phyloP scores from a whole-genome alignment of 2,113 vertebrate species.

The Peucedramus taeniatus region DNA sequence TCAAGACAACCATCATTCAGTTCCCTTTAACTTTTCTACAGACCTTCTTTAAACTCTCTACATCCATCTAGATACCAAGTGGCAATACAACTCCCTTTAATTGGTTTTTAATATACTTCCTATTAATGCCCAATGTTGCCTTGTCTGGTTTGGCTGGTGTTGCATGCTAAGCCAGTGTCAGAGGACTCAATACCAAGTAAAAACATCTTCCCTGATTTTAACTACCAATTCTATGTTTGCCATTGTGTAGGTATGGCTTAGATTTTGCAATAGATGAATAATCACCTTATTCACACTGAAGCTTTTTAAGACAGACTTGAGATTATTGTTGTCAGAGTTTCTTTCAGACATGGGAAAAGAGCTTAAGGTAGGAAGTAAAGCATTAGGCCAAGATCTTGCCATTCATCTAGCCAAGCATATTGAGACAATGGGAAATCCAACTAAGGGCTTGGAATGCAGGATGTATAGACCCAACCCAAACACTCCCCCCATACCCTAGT shows the following conservation, averaged over 20 bases:
- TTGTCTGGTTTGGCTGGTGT: not conserved
- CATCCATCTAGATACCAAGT: not conserved
- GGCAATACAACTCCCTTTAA: not conserved
- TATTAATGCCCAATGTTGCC: not conserved
- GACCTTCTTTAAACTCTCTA: not conserved
- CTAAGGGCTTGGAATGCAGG: not conserved
- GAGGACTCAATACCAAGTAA: not conserved
- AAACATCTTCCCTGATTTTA: not conserved
- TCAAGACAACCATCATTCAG: not conserved
- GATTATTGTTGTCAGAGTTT: not conserved
- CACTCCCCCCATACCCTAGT: not conserved
- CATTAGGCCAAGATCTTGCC: not conserved
- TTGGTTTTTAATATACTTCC: not conserved
- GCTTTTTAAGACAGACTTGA: not conserved
- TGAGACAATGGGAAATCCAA: not conserved
- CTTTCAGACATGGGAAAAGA: not conserved
- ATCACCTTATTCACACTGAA: not conserved
- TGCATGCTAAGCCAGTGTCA: not conserved
- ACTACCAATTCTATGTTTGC: not conserved
- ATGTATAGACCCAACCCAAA: not conserved
- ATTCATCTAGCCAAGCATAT: not conserved
- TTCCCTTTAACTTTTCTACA: not conserved
- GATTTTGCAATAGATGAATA: not conserved
- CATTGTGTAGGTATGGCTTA: not conserved
- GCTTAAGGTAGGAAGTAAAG: not conserved